Conservation (phyloP, 2,797 vertebrate species). For the Allochrocebus solatus region DNA sequence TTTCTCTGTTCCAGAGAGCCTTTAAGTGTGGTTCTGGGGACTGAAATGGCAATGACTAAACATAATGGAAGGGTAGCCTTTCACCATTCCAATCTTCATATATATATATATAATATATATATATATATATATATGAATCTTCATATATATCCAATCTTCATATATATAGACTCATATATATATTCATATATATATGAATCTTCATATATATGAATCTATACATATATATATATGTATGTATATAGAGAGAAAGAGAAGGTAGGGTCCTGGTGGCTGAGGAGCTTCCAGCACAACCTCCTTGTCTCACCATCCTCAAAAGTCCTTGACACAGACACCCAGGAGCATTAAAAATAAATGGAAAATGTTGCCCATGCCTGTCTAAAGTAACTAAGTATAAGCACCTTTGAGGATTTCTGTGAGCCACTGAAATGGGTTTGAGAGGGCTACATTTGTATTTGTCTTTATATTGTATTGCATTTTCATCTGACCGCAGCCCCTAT, state of each 20-base stretch:
- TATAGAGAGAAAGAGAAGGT: not conserved
- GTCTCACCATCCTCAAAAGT: not conserved
- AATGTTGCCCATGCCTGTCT: not conserved
- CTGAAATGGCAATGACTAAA: not conserved
- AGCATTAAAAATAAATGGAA: not conserved
- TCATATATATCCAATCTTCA: no score
- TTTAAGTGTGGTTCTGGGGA: not conserved
- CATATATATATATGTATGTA: no score
- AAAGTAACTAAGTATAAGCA: not conserved
- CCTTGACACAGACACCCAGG: not conserved
- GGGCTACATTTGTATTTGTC: conserved; percentile 8
- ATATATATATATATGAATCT: not conserved
- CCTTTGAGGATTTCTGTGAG: not conserved
- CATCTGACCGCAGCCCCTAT: not conserved
- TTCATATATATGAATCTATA: no score
- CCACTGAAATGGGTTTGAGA: not conserved
- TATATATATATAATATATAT: no score
- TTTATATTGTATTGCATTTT: conserved; percentile 46
- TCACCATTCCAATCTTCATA: not conserved
- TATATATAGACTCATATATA: no score
- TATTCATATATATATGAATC: no score
- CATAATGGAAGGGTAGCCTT: not conserved
- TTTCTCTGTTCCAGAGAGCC: not conserved
- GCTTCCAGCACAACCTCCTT: not conserved
- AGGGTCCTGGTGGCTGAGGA: not conserved